phyloP scores from a whole-genome alignment of 2,888 invertebrate genomes.

The Blera fallax region DNA sequence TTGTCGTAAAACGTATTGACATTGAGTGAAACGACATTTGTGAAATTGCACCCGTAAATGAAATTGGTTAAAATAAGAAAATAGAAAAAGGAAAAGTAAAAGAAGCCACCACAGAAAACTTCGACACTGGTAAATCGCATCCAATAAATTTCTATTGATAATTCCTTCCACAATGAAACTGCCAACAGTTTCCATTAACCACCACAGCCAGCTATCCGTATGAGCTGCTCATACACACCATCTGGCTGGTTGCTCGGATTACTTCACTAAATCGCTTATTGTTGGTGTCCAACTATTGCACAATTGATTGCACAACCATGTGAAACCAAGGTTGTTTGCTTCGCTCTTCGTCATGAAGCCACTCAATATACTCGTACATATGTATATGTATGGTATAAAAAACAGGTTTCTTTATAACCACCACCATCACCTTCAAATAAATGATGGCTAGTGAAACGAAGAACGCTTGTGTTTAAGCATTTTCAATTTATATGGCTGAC shows the following conservation, averaged over 20 bases:
- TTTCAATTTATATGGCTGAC: conserved; percentile 20
- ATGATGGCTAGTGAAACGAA: conserved; percentile 35
- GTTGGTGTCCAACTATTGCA: conserved; percentile 50
- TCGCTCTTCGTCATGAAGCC: conserved; percentile 44
- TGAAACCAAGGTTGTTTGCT: conserved; percentile 27
- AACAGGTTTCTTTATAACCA: conserved; percentile 44
- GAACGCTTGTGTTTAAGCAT: conserved; percentile 13
- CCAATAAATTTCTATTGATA: conserved; percentile 63
- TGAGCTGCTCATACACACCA: conserved; percentile 28
- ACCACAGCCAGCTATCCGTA: conserved; percentile 8
- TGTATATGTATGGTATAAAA: too few species aligned
- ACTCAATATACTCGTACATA: too few species aligned
- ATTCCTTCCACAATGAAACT: conserved; percentile 52
- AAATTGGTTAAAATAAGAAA: background rate
- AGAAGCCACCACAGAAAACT: background rate
- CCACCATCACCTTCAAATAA: conserved; percentile 39
- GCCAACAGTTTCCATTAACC: conserved; percentile 58
- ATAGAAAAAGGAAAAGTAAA: background rate
- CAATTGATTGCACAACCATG: conserved; percentile 62
- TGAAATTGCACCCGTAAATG: conserved; percentile 1
- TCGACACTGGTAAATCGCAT: conserved; percentile 41
- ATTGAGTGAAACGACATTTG: conserved; percentile 19
- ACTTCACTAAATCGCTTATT: conserved; percentile 58
- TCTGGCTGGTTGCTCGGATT: conserved; percentile 49
- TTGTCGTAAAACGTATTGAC: conserved; percentile 22